phyloP scores from a whole-genome alignment of 37 sponge, comb jelly and placozoan species.

The Aphrocallistes beatrix region DNA sequence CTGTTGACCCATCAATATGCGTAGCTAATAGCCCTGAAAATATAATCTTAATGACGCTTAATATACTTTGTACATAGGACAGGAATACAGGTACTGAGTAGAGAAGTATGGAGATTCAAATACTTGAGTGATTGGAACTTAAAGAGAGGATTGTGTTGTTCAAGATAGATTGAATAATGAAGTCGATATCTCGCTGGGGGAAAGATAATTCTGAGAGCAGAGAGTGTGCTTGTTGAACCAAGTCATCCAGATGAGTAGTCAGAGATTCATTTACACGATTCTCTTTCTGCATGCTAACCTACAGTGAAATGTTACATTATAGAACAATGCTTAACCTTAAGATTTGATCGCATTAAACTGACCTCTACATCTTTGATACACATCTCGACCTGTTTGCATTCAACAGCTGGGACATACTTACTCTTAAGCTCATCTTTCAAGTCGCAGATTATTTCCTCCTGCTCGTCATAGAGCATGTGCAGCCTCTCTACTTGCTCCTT shows the following conservation, averaged over 20 bases:
- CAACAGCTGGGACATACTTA: background rate
- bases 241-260: background rate
- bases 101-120: too few species aligned
- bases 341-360: background rate
- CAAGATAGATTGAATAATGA: background rate
- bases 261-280: background rate
- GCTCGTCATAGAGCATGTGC: background rate
- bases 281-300: background rate
- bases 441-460: background rate
- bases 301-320: background rate
- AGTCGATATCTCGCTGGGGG: background rate
- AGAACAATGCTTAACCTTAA: background rate
- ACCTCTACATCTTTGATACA: constrained; percentile 13
- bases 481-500: background rate
- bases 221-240: background rate
- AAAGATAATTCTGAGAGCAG: background rate
- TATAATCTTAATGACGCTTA: too few species aligned
- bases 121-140: background rate
- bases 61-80: too few species aligned
- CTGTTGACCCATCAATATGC: too few species aligned
- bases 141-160: background rate
- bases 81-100: too few species aligned
- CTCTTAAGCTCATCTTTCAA: background rate
- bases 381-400: background rate
- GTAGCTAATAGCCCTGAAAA: too few species aligned